Evolutionary conservation across 2,797 vertebrate genomes (phyloP), one percentile per base, ranked within the genome.

Genomic region (Poecilia picta): DNA sequence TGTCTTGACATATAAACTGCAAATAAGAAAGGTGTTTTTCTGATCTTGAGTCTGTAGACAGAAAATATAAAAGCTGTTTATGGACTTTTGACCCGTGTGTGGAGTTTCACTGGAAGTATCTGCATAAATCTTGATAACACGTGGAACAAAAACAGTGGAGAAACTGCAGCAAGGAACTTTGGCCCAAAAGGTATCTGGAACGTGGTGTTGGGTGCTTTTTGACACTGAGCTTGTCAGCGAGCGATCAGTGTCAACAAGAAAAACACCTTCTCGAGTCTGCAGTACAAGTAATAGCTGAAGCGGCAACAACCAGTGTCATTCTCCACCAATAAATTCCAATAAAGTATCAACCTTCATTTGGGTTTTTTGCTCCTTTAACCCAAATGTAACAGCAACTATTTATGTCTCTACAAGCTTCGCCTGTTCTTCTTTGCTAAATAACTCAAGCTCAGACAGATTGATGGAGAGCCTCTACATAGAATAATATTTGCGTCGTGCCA

Each of bases 121-220:
- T 72, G 18, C 11, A 49, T 39, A 81, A 86, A 89, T 78, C 81
- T 79, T 75, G 77, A 81, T 90, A 83, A 83, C 51, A 75, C 41
- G 39, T 77, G 72, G 31, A 84, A 72, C 31, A 47, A 80, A 79
- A 85, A 73, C 75, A 62, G 33, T 73, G 46, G 62, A 85, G 49
- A 73, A 68, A 83, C 59, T 39, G 72, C n/a, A 36, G 78, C 76
- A 55, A 75, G 77, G 85, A 89, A 78, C 85, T 89, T 86, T 83
- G 82, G 73, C 78, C 84, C 36, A 72, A 77, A 86, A 39, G 73
- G 83, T 81, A 68, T 33, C 71, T 15, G 5, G 71, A 10, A 51
- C 57, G 57, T 16, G 31, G 41, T 43, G 53, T 31, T 43, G 33
- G 53, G 23, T 11, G n/a, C 18, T 74, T 55, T 62, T 82, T 76